These are phyloP conservation scores for Onthophagus taurus DNA, from an alignment of 1,140 invertebrate species.

Conservation along the genomic window DNA sequence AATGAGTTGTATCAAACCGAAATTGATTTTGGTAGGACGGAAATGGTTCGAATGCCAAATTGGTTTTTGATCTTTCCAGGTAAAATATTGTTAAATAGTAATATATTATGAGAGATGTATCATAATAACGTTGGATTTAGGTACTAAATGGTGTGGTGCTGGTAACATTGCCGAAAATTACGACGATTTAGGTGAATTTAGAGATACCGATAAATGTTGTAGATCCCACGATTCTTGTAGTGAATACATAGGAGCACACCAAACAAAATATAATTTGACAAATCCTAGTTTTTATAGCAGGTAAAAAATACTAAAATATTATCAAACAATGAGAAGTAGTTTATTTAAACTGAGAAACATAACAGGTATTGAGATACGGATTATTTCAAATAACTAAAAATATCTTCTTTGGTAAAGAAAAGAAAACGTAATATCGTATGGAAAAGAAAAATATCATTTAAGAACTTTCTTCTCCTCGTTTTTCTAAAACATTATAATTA, in stretches of 20 bases:
- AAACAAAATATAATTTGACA: conserved; percentile 50
- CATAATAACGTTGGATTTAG: no score
- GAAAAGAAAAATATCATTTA: no score
- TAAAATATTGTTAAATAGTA: conserved; percentile 10
- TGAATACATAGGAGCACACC: conserved; percentile 49
- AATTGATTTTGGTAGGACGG: conserved; percentile 8
- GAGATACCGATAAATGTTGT: conserved; percentile 63
- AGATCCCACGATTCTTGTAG: conserved; percentile 64
- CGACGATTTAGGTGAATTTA: conserved; percentile 42
- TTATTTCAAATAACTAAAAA: no score
- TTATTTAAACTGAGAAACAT: no score
- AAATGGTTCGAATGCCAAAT: conserved; percentile 17
- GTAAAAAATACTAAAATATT: conserved; percentile 13
- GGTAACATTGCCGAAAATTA: conserved; percentile 40
- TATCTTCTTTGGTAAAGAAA: no score
- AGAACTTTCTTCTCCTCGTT: no score
- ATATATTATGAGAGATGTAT: conserved; percentile 11
- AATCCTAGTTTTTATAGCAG: conserved; percentile 41
- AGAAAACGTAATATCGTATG: no score
- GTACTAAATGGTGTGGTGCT: conserved; percentile 49
- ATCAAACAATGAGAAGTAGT: neutral
- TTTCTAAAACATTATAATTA: no score
- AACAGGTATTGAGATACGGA: no score
- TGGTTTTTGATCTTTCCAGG: conserved; percentile 26
- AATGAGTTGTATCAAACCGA: conserved; percentile 14